Conservation (phyloP, 1,140 invertebrate genomes). For the Drosophila rufa region DNA sequence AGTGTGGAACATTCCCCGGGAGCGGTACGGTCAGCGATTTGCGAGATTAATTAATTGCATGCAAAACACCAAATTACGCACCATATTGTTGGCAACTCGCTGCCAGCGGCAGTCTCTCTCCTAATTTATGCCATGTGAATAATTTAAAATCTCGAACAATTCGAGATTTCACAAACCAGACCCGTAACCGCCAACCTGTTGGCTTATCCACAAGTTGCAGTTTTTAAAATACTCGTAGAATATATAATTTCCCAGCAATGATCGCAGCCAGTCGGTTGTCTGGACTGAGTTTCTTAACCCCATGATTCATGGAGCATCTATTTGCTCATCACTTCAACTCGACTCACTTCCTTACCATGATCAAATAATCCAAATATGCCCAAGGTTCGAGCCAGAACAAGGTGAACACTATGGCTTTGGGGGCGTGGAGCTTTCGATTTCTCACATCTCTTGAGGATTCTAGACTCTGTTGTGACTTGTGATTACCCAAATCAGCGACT, state of each 20-base stretch:
- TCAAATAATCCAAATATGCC: constrained; percentile 31
- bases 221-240: constrained; percentile 25
- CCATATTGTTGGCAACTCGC: constrained; percentile 41
- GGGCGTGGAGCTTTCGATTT: constrained; percentile 58
- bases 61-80: constrained; percentile 80
- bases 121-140: constrained; percentile 47
- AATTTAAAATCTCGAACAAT: constrained; percentile 37
- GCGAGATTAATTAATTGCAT: constrained; percentile 69
- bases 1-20: constrained; percentile 3
- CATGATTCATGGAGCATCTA: constrained; percentile 19
- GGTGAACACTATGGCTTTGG: constrained; percentile 44
- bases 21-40: constrained; percentile 18
- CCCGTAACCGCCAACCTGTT: constrained; percentile 26
- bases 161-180: constrained; percentile 22
- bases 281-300: constrained; percentile 33
- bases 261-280: constrained; percentile 3
- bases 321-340: not conserved
- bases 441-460: constrained; percentile 31
- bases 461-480: constrained; percentile 33
- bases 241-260: constrained; percentile 14
- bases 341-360: constrained; percentile 42
- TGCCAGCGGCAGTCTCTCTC: constrained; percentile 34
- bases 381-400: constrained; percentile 40
- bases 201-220: constrained; percentile 44
- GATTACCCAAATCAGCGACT: constrained; percentile 37